Evolutionary conservation across 1,140 invertebrate species (phyloP), one percentile per base, ranked within the genome.

Genomic region (Leptestheria dahalacensis): DNA sequence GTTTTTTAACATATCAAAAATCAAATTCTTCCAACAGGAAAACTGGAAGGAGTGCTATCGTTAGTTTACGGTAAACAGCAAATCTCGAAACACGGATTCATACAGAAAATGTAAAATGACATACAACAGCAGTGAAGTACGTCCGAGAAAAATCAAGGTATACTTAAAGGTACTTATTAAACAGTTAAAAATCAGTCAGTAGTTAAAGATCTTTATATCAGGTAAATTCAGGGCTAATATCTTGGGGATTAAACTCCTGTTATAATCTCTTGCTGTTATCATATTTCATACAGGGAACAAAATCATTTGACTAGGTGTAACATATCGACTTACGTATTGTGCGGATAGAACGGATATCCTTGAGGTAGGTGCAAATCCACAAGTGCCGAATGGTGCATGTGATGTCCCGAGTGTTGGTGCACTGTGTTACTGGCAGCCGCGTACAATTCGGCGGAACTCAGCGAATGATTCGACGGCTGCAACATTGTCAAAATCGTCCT

Each of bases 321-420:
- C 15, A 9, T 41, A 41, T 6, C 6, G 33, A 41, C 33, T 15
- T 6, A 41, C 33, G 6, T 41, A 15, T 41, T 41, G 33, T 41
- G 33, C 26, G 53, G 18, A 33, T 89, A 90, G 72, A 89, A 90
- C 50, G 86, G 84, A 69, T 89, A 90, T 59, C 84, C 85, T 68
- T 88, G 86, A 11, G 86, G 84, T 68, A 89, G 85, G 73, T 90
- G 86, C 57, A 90, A 77, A 70, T 89, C 86, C 82, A 86, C 33
- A 41, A 41, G 6, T 6, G 6, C 33, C 33, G 33, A 41, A 15
- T 41, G 33, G 15, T 41, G 33, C 6, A 41, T 41, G 33, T 41
- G 33, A 41, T 41, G 33, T 41, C 33, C 33, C 6, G 33, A 6
- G 33, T 41, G 33, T 9, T 41, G 33, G 15, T 41, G 33, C 33